A percentile compares a stretch with the other conserved stretches of the same genome.
These are phyloP conservation scores for Amazona ochrocephala DNA, from an alignment of 2,797 vertebrate genomes.

Conservation along the genomic window DNA sequence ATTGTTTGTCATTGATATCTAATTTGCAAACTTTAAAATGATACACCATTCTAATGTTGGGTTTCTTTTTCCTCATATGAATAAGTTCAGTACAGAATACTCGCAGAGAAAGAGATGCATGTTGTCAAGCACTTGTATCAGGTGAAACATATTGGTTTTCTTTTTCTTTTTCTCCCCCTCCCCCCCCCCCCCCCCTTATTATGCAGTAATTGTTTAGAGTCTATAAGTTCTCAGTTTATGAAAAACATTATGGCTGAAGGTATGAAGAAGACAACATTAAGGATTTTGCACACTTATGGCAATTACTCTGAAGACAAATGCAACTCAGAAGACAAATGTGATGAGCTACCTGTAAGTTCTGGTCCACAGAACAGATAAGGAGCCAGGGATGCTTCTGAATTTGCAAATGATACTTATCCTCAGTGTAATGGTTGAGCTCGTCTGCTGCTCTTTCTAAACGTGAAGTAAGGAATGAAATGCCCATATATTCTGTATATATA, in stretches of 20 bases:
- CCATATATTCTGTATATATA: neutral
- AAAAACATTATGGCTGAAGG: slow-evolving; percentile 10
- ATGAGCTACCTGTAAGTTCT: slow-evolving; percentile 46
- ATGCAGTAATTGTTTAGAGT: slow-evolving; percentile 50
- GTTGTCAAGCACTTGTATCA: slow-evolving; percentile 9
- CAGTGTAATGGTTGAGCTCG: neutral
- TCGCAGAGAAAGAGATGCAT: neutral
- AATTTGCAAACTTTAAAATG: neutral
- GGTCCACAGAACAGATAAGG: slow-evolving; percentile 13
- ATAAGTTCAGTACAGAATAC: neutral
- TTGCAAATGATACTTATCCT: slow-evolving; percentile 30
- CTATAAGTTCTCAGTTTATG: neutral
- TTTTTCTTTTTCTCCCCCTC: neutral
- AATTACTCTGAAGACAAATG: slow-evolving; percentile 36
- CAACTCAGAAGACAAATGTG: slow-evolving; percentile 11
- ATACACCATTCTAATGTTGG: neutral
- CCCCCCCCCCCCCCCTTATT: neutral
- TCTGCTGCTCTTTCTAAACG: slow-evolving; percentile 5
- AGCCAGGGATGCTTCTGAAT: neutral
- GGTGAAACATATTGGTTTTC: neutral
- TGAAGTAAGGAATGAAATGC: neutral
- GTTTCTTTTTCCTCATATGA: neutral
- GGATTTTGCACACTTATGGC: slow-evolving; percentile 4
- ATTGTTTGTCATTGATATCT: neutral
- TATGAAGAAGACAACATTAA: slow-evolving; percentile 25